Evolutionary conservation across 2,888 invertebrate species (phyloP).

Genomic region (Barypeithes pellucidus): DNA sequence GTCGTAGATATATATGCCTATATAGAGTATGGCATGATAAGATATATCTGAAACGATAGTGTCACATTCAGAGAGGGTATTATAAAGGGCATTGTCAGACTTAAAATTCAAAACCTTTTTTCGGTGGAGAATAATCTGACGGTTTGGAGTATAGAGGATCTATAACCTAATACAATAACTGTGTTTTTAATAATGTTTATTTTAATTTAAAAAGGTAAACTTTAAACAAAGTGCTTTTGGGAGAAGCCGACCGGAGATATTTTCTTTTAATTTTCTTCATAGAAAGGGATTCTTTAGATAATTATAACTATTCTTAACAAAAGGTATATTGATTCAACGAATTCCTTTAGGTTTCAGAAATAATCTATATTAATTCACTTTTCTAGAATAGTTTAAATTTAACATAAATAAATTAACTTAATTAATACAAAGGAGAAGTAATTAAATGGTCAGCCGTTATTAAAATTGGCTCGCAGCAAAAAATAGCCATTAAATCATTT

Average conservation of each 20-base stretch:
- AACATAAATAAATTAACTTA: no score
- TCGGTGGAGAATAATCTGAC: slow-evolving; percentile 37
- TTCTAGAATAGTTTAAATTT: no score
- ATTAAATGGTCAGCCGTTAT: no score
- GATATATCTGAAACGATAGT: slow-evolving; percentile 46
- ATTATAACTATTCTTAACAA: neutral
- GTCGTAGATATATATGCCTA: slow-evolving; percentile 27
- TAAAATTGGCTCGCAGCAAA: no score
- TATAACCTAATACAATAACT: slow-evolving; percentile 7
- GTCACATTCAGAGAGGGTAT: slow-evolving; percentile 40
- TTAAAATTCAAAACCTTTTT: slow-evolving; percentile 37
- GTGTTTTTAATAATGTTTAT: slow-evolving; percentile 14
- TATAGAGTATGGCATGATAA: slow-evolving; percentile 35
- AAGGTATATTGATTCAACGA: neutral
- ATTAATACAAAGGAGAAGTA: no score
- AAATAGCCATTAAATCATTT: no score
- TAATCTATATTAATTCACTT: no score
- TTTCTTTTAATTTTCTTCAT: slow-evolving; percentile 14
- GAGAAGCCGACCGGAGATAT: slow-evolving; percentile 12
- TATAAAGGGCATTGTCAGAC: slow-evolving; percentile 48
- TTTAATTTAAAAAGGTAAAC: slow-evolving; percentile 23
- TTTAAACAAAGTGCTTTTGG: slow-evolving; percentile 5
- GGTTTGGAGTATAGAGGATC: slow-evolving; percentile 4
- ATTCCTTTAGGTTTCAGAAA: no score
- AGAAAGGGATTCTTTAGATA: neutral